Evolutionary conservation across 2,113 vertebrate genomes (phyloP), one percentile per base, ranked within the genome.

Genomic region (Ophiodon elongatus): DNA sequence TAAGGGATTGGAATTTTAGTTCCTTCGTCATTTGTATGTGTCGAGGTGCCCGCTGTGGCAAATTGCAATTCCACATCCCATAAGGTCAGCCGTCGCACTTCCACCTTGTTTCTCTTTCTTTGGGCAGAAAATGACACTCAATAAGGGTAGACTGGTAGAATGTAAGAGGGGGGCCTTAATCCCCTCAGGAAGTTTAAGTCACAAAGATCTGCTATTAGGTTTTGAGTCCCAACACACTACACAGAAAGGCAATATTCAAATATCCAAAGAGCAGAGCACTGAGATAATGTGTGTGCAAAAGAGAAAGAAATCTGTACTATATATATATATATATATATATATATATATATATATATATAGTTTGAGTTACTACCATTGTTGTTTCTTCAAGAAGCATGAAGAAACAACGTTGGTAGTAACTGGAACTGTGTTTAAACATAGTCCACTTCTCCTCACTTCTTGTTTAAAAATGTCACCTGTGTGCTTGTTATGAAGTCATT

Each of bases 11-110:
- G 82, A 90, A 91, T 91, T 92, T 85, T 85, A 90, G 85, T 81
- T 92, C 88, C 72, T 78, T 70, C 67, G 69, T 95, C 90, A 95
- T 94, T 94, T 94, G 94, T 94, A 92, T 93, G 92, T 94, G 92
- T 92, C 82, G 85, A 89, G 85, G 88, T 91, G 84, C 89, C 84
- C 78, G 71, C 86, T 76, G 91, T 89, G 84, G 89, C 80, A 93
- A 94, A 94, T 92, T 92, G 86, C 86, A 89, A 91, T 93, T 93
- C 92, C 79, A 90, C 88, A 91, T 91, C 90, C 82, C 86, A 89
- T 89, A 90, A 92, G 92, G 93, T 94, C 87, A 94, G 85, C 56
- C 43, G 39, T 84, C 57, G 47, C 83, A 85, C 87, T 93, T 90
- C 87, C 80, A 84, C 76, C 79, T 92, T 90, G 85, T 91, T 92